Base-by-base conservation (phyloP, 2,888 invertebrate genomes). In the Steromphala cineraria region DNA sequence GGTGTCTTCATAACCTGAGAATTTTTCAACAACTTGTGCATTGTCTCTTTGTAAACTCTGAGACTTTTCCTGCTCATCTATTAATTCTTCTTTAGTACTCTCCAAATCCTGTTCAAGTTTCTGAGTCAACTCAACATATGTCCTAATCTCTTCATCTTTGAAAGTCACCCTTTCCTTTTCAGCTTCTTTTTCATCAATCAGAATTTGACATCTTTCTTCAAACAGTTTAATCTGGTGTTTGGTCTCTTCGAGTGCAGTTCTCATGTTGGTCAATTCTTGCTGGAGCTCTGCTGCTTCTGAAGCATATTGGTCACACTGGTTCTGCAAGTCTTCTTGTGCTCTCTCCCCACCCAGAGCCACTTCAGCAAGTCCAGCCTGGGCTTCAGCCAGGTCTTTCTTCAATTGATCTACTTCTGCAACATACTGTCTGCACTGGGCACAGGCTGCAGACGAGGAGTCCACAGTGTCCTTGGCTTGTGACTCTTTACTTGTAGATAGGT, bases 271-370 rank as follows among this genome's bases (percentile, higher is more conserved):
- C 46, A 71, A 13, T 4, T 71, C 36, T 71, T 28, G 17, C 19
- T 71, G 71, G 19, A 71, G 71, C n/a, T 3, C 4, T 1, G 71
- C 71, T 40, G 40, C 71, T 36, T 71, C 71, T 7, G 71, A 15
- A 31, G 71, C 40, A 31, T 71, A 71, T 19, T 36, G 15, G n/a
- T 71, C 71, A 40, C 71, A 71, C 19, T 71, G 71, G 36, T 71
- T 71, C 71, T 71, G 71, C n/a, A 71, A 19, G 19, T 19, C 40
- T 40, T 71, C 71, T 15, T 31, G 17, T 13, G 31, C 19, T 36
- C 10, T 71, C n/a, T 71, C 71, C n/a, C 36, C 71, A 71, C 71
- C 31, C 3, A 40, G 40, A 31, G 36, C n/a, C n/a, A 83, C 21
- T n/a, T 80, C 52, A 28, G n/a, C 62, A 55, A 67, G 36, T 17